Conservation (phyloP, 64 coral and sea anemone genomes). For the Montipora efflorescens region DNA sequence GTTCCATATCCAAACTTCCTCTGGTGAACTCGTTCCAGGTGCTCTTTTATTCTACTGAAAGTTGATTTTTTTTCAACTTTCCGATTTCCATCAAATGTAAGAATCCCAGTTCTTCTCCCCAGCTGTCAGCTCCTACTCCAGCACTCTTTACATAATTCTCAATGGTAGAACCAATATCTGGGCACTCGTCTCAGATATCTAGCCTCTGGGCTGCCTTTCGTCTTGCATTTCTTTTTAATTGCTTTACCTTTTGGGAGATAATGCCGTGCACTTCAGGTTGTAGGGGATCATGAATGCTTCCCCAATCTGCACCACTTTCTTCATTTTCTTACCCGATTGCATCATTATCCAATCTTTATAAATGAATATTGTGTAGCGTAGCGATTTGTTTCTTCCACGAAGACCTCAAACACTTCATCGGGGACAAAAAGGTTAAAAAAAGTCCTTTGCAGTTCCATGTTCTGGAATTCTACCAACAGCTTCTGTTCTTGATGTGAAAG, state of each 20-base stretch:
- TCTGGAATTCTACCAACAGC: slow-evolving; percentile 47
- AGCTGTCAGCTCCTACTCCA: slow-evolving; percentile 65
- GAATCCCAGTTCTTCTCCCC: slow-evolving; percentile 53
- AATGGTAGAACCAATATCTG: slow-evolving; percentile 44
- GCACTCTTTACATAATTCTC: slow-evolving; percentile 63
- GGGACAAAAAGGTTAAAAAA: slow-evolving; percentile 10
- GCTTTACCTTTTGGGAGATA: slow-evolving; percentile 39
- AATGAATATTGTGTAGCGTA: slow-evolving; percentile 2
- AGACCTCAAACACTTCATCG: background rate
- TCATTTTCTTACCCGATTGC: slow-evolving; percentile 26
- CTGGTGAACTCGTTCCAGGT: slow-evolving; percentile 45
- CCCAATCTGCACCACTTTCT: slow-evolving; percentile 45
- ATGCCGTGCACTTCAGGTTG: slow-evolving; percentile 21
- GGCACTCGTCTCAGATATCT: slow-evolving; percentile 60
- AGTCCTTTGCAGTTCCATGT: slow-evolving; percentile 30
- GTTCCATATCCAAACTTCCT: slow-evolving; percentile 62
- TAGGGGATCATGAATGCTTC: slow-evolving; percentile 43
- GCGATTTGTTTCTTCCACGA: background rate
- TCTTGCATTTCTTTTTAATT: slow-evolving; percentile 9
- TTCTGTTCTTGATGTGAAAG: slow-evolving; percentile 8
- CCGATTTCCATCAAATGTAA: slow-evolving; percentile 66
- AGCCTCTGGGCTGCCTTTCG: slow-evolving; percentile 43
- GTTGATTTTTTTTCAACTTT: slow-evolving; percentile 47
- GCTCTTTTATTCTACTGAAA: slow-evolving; percentile 44
- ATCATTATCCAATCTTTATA: slow-evolving; percentile 11